These are phyloP conservation scores for Oncorhynchus tshawytscha DNA, from an alignment of 2,113 vertebrate species.

Conservation along the genomic window DNA sequence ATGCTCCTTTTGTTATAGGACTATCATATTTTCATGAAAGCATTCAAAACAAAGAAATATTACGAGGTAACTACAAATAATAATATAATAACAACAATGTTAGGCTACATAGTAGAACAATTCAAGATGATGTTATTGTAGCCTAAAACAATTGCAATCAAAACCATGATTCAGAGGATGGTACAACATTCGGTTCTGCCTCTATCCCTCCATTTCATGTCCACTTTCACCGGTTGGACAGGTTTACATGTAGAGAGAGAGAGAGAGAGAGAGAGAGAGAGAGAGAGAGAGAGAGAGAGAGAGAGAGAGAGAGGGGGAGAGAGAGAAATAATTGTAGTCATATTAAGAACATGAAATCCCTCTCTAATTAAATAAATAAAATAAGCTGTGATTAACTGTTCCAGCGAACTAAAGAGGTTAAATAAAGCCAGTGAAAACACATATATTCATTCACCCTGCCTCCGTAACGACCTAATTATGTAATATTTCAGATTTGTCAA, in stretches of 20 bases:
- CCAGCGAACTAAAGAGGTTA: conserved; percentile 80
- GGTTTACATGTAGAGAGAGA: conserved; percentile 13
- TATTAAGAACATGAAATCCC: conserved; percentile 27
- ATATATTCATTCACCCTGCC: conserved; percentile 76
- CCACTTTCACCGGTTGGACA: conserved; percentile 32
- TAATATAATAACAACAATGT: too few relatives aligned
- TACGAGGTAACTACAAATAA: too few relatives aligned
- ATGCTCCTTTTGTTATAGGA: too few relatives aligned
- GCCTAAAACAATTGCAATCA: not conserved
- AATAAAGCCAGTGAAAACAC: conserved; percentile 52
- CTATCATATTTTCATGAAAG: too few relatives aligned
- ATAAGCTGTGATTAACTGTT: conserved; percentile 77
- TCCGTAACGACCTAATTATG: conserved; percentile 80
- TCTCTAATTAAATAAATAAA: conserved; percentile 84
- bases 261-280: too few relatives aligned
- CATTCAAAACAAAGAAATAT: too few relatives aligned
- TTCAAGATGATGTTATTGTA: too few relatives aligned
- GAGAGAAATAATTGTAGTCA: conserved; percentile 15
- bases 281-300: too few relatives aligned
- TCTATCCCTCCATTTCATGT: conserved; percentile 20
- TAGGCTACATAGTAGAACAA: too few relatives aligned
- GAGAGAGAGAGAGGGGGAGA: not conserved
- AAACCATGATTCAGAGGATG: conserved; percentile 1
- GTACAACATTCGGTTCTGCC: not conserved
- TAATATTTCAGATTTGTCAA: conserved; percentile 78